These are phyloP conservation scores for Elgaria multicarinata DNA, from an alignment of 2,113 vertebrate species.

Conservation along the genomic window DNA sequence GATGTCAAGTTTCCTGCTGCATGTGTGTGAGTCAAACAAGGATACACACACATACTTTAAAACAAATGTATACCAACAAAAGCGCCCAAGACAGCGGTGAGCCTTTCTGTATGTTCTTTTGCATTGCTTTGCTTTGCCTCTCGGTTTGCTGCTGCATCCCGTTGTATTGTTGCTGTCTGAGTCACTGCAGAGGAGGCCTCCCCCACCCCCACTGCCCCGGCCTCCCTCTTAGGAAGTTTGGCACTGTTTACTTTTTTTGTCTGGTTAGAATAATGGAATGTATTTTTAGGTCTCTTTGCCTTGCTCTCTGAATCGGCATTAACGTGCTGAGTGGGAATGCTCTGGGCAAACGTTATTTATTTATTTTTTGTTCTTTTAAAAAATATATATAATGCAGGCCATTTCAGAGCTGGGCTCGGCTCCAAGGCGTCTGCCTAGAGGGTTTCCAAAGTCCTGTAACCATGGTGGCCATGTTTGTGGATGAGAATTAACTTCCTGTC, in stretches of 20 bases:
- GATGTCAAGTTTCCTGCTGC: constrained; percentile 15
- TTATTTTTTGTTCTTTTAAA: neutral
- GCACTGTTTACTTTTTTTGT: neutral
- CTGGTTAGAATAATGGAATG: neutral
- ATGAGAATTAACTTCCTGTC: neutral
- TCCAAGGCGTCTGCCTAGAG: neutral
- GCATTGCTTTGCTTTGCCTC: neutral
- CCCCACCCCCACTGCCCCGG: neutral
- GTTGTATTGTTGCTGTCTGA: neutral
- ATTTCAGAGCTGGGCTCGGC: constrained; percentile 30
- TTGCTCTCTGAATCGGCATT: neutral
- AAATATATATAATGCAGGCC: constrained; percentile 44
- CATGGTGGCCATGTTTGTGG: accelerated
- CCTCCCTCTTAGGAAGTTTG: constrained; percentile 17
- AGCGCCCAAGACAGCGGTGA: neutral
- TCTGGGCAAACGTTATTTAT: constrained; percentile 36
- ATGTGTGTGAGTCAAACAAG: neutral
- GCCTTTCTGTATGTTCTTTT: neutral
- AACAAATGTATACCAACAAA: neutral
- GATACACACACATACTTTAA: neutral
- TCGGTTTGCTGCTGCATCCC: neutral
- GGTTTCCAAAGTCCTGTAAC: constrained; percentile 16
- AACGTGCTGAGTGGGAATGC: neutral
- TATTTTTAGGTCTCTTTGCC: constrained; percentile 31
- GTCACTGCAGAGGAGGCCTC: neutral